These are phyloP conservation scores for Gastrophysa polygoni DNA, from an alignment of 2,888 invertebrate species.

Conservation along the genomic window DNA sequence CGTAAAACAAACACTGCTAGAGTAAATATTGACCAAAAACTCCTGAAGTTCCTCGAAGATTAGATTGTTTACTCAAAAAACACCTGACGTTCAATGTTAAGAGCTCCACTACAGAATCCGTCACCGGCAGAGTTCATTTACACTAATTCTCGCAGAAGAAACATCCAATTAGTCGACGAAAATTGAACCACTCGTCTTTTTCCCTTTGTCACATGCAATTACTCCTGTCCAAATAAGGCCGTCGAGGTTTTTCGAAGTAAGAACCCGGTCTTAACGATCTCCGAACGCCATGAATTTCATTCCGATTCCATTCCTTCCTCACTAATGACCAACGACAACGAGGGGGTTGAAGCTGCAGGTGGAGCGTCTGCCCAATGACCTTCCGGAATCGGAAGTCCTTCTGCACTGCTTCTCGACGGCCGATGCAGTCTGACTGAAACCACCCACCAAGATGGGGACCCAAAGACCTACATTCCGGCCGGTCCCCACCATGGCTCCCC, in stretches of 20 bases:
- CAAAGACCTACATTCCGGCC: conserved; percentile 55
- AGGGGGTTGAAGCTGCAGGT: not conserved
- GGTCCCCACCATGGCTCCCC: conserved; percentile 47
- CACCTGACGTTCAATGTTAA: no score
- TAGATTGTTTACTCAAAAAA: not conserved
- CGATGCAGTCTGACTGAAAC: conserved; percentile 53
- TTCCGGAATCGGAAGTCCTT: conserved; percentile 50
- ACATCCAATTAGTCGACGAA: conserved; percentile 36
- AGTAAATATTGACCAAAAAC: conserved; percentile 48
- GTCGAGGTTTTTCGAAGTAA: conserved; percentile 32
- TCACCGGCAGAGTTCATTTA: conserved; percentile 27
- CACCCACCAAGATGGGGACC: conserved; percentile 55
- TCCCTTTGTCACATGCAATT: conserved; percentile 30
- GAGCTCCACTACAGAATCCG: no score
- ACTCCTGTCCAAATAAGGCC: conserved; percentile 33
- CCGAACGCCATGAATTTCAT: conserved; percentile 27
- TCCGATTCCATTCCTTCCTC: conserved; percentile 24
- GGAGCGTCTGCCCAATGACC: conserved; percentile 40
- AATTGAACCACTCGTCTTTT: conserved; percentile 35
- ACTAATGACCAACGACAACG: conserved; percentile 25
- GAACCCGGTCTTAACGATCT: conserved; percentile 25
- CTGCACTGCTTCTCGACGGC: conserved; percentile 50
- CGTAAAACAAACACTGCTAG: conserved; percentile 24
- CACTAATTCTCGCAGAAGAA: conserved; percentile 35
- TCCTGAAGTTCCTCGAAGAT: conserved; percentile 36